A percentile compares a stretch with the other conserved stretches of the same genome.
Conservation (phyloP, 2,113 vertebrate genomes). For the Trochalopteron elliotii region DNA sequence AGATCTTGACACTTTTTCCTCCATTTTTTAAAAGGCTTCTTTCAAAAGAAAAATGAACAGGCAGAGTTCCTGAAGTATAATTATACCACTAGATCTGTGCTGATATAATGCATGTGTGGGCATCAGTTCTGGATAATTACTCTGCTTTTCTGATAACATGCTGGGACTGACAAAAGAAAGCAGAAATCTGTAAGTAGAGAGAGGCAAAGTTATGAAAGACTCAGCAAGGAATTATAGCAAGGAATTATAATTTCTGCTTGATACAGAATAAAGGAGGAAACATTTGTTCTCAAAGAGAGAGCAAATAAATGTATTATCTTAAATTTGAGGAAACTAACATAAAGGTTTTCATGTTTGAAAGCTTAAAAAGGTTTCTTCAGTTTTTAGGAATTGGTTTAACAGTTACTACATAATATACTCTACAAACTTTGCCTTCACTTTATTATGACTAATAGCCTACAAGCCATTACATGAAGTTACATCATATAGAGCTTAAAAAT, state of each 20-base stretch:
- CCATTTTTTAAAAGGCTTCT: not conserved
- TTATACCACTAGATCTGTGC: not conserved
- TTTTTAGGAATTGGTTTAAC: not conserved
- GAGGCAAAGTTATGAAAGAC: not conserved
- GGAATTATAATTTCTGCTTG: not conserved
- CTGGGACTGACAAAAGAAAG: constrained; percentile 5
- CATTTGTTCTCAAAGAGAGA: not conserved
- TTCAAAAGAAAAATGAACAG: constrained; percentile 23
- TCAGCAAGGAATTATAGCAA: not conserved
- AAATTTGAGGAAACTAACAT: not conserved
- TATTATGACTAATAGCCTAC: not conserved
- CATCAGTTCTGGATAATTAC: constrained; percentile 21
- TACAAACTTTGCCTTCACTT: not conserved
- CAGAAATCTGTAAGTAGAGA: not conserved
- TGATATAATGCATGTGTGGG: constrained; percentile 10
- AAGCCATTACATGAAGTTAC: not conserved
- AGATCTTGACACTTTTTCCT: not conserved
- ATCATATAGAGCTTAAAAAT: not conserved
- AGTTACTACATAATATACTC: not conserved
- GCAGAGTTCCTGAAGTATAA: not conserved
- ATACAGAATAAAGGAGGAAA: not conserved
- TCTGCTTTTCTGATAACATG: not conserved
- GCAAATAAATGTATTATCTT: not conserved
- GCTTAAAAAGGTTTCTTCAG: not conserved
- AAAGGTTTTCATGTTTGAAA: not conserved